Evolutionary conservation across 2,888 invertebrate genomes (phyloP).

Genomic region (Orthosia gracilis): DNA sequence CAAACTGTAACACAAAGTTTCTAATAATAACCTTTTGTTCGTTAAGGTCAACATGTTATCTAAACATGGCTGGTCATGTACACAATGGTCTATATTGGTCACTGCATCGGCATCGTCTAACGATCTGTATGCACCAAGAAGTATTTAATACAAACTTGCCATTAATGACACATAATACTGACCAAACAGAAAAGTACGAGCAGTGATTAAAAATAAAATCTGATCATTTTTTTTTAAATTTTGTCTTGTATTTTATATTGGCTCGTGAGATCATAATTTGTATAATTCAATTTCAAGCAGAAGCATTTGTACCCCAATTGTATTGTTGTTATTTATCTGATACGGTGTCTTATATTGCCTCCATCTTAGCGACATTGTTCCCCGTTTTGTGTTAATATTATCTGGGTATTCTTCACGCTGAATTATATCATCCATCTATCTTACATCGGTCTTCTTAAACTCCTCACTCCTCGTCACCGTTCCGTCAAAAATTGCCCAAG

Average conservation of each 20-base stretch:
- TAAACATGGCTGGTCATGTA: constrained; percentile 6
- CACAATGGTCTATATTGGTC: constrained; percentile 22
- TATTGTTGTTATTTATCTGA: background rate
- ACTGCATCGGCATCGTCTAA: constrained; percentile 8
- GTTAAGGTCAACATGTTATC: constrained; percentile 47
- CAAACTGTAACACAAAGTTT: constrained; percentile 56
- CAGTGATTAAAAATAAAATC: background rate
- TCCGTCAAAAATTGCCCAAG: constrained; percentile 41
- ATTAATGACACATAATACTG: background rate
- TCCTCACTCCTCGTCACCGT: background rate
- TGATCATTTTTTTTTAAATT: background rate
- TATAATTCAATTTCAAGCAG: background rate
- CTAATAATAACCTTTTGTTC: constrained; percentile 61
- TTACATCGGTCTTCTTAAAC: background rate
- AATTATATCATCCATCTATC: background rate
- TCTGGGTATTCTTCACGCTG: background rate
- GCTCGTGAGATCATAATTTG: too few species aligned
- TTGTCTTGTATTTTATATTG: background rate
- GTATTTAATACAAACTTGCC: background rate
- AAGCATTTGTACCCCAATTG: background rate
- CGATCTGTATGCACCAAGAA: constrained; percentile 11
- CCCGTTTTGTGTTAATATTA: background rate
- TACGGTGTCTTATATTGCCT: background rate
- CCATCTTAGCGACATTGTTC: background rate
- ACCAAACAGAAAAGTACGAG: background rate